Conservation (phyloP, 2,113 vertebrate genomes). For the Megaceryle torquata region DNA sequence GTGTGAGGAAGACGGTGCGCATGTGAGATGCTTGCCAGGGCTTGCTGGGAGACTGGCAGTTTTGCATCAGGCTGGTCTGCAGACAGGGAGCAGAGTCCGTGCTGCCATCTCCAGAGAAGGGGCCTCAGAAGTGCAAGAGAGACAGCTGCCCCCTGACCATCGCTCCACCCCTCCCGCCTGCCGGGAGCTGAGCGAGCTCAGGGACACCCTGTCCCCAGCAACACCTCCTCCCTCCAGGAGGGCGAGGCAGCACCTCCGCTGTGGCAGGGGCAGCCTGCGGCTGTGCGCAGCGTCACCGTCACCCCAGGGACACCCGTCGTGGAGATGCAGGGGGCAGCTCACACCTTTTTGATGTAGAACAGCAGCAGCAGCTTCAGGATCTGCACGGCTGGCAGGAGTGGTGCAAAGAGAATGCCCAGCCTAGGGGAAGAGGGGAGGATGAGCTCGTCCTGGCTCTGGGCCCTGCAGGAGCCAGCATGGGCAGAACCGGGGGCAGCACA, state of each 20-base stretch:
- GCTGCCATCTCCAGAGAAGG: background rate
- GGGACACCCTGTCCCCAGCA: background rate
- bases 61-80: slow-evolving; percentile 90
- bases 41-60: slow-evolving; percentile 89
- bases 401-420: slow-evolving; percentile 87
- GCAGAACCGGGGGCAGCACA: background rate
- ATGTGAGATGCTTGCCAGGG: slow-evolving; percentile 91
- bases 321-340: accelerated
- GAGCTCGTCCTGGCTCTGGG: accelerated
- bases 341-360: slow-evolving; percentile 92
- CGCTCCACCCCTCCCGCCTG: accelerated
- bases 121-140: accelerated
- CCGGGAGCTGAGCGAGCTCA: accelerated
- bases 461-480: accelerated
- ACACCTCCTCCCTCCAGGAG: background rate
- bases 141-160: background rate
- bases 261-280: background rate
- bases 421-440: slow-evolving; percentile 53
- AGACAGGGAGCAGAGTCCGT: background rate
- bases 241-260: background rate
- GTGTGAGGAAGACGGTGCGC: slow-evolving; percentile 88
- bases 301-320: accelerated
- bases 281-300: background rate
- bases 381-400: slow-evolving; percentile 85
- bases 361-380: slow-evolving; percentile 85